A percentile compares a stretch with the other conserved stretches of the same genome.
These are phyloP conservation scores for Cotesia vestalis DNA, from an alignment of 1,140 invertebrate genomes.

Conservation along the genomic window DNA sequence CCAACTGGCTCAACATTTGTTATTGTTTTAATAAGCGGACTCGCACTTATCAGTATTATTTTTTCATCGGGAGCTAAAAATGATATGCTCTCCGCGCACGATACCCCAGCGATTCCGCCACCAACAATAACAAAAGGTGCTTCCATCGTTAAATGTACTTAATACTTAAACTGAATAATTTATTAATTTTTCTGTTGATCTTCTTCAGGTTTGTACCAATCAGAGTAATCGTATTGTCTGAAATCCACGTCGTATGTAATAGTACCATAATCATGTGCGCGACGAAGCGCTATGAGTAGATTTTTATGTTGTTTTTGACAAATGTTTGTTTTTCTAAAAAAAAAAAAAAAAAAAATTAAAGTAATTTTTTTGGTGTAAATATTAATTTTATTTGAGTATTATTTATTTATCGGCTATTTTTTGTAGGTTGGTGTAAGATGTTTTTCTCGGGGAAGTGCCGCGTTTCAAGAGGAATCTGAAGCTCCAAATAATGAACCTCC, in stretches of 20 bases:
- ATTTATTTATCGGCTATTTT: neutral
- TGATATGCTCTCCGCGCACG: slow-evolving; percentile 85
- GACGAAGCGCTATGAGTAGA: slow-evolving; percentile 77
- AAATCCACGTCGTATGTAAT: slow-evolving; percentile 84
- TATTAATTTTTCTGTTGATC: slow-evolving; percentile 38
- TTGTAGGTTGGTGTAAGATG: slow-evolving; percentile 49
- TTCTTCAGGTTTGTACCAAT: slow-evolving; percentile 69
- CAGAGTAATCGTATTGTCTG: slow-evolving; percentile 81
- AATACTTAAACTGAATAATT: slow-evolving; percentile 13
- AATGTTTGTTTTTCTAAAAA: slow-evolving; percentile 77
- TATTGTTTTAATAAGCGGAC: slow-evolving; percentile 85
- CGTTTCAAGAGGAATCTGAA: slow-evolving; percentile 42
- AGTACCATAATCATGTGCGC: slow-evolving; percentile 82
- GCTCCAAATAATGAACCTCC: slow-evolving; percentile 3
- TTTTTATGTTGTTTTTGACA: slow-evolving; percentile 82
- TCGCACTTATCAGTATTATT: slow-evolving; percentile 83
- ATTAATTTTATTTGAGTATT: slow-evolving; percentile 15
- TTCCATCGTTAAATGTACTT: slow-evolving; percentile 42
- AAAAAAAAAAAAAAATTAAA: no score
- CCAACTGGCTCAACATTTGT: slow-evolving; percentile 83
- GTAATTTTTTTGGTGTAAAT: slow-evolving; percentile 33
- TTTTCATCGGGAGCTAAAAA: slow-evolving; percentile 76
- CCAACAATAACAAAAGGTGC: slow-evolving; percentile 84
- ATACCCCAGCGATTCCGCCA: slow-evolving; percentile 94
- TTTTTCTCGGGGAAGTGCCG: slow-evolving; percentile 38